These are phyloP conservation scores for Tortricodes alternella DNA, from an alignment of 2,888 invertebrate species.

Conservation along the genomic window DNA sequence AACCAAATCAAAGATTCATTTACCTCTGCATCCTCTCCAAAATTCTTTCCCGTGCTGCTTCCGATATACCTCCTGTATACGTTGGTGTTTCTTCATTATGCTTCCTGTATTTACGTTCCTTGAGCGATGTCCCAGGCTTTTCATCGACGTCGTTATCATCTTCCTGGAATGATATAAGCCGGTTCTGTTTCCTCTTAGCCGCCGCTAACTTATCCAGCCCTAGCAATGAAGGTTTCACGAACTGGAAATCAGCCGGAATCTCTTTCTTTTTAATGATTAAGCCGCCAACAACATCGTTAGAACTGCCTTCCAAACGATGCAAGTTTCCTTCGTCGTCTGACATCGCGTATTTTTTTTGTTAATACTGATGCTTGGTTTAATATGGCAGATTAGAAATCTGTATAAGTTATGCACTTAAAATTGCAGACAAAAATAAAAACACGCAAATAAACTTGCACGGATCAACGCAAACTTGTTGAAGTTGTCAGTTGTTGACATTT, in stretches of 20 bases:
- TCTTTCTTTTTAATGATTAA: constrained; percentile 86
- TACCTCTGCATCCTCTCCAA: constrained; percentile 84
- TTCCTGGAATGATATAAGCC: constrained; percentile 86
- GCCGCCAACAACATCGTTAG: constrained; percentile 85
- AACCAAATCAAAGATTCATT: background rate
- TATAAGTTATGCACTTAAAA: background rate
- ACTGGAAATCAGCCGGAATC: constrained; percentile 86
- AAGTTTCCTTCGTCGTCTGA: constrained; percentile 82
- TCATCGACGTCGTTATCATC: constrained; percentile 59
- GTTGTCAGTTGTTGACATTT: background rate
- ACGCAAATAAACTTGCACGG: constrained; percentile 12
- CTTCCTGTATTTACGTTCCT: constrained; percentile 88
- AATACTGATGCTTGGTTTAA: background rate
- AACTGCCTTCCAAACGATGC: constrained; percentile 88
- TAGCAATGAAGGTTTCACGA: constrained; percentile 88
- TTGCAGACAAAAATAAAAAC: background rate
- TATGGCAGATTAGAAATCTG: background rate
- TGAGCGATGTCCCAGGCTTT: constrained; percentile 46
- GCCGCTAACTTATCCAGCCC: constrained; percentile 94
- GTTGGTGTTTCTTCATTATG: constrained; percentile 95
- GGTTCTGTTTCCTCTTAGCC: constrained; percentile 86
- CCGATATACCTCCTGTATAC: constrained; percentile 95
- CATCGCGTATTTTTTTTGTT: constrained; percentile 45
- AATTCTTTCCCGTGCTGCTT: constrained; percentile 88
- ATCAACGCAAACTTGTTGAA: constrained; percentile 20